Base-by-base conservation (phyloP, 2,113 vertebrate genomes). In the Phylloscopus whistleri region DNA sequence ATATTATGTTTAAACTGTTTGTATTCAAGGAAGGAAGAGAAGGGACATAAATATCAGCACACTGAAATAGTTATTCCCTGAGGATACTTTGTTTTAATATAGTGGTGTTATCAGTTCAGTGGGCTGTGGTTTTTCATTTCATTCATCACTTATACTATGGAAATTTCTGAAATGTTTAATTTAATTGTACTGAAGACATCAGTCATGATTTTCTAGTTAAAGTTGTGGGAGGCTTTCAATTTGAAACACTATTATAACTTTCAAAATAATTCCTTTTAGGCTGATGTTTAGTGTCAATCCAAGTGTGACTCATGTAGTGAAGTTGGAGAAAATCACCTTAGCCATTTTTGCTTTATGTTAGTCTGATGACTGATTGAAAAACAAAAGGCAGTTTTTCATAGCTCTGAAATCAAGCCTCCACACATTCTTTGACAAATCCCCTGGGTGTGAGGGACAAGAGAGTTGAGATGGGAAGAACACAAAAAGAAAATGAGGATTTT, bases 201-300 rank as follows among this genome's bases (percentile, higher is more conserved):
- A 91, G 60, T 95, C 91, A 92, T 91, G 77, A 95, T 94, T 92
- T 97, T 94, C 91, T 84, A 90, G 79, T 94, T 96, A 75, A 79
- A 79, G 49, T 62, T 94, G 96, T 96, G 69, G 96, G 96, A 96
- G 94, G 93, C 41, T 96, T 96, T 95, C 30, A 95, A 93, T 95
- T 97, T 91, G 84, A 93, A 97, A 87, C 66, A 79, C 49, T 53
- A 79, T 94, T 94, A 89, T 93, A 92, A 92, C 94, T 95, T 97
- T 95, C 95, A 95, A 94, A 96, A 97, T 95, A 96, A 96, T 95
- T 96, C 89, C 49, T 96, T 97, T 89, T 92, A 86, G 84, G 93
- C 27, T 92, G 73, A 93, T 89, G 56, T 90, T 92, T 94, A 87
- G 66, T 94, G 87, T 96, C 95, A 95, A 95, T 90, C 84, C 56